phyloP scores from a whole-genome alignment of 2,113 vertebrate genomes.

The Shinisaurus crocodilurus region DNA sequence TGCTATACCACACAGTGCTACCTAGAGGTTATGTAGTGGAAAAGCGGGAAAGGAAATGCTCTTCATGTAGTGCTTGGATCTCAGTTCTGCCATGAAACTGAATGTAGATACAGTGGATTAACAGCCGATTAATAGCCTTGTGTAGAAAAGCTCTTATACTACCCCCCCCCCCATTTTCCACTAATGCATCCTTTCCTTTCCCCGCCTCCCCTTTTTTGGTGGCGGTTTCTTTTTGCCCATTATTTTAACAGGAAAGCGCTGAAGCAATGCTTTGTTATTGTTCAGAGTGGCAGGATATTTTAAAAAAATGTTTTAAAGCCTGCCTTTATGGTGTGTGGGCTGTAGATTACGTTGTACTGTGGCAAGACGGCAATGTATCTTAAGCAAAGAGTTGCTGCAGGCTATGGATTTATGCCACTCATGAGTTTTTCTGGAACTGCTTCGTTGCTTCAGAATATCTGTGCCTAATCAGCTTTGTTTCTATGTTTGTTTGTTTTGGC shows the following conservation, averaged over 20 bases:
- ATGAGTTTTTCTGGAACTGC: conserved; percentile 24
- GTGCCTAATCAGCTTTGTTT: background rate
- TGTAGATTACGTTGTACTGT: conserved; percentile 44
- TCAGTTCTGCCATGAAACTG: too few relatives aligned
- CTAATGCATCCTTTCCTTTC: background rate
- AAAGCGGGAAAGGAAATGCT: too few relatives aligned
- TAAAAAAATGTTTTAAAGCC: conserved; percentile 36
- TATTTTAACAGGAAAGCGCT: background rate
- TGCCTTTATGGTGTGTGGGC: conserved; percentile 26
- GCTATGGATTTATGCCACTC: conserved; percentile 48
- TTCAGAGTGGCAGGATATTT: conserved; percentile 22
- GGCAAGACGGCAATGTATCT: conserved; percentile 66
- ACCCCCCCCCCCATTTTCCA: background rate
- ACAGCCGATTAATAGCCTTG: too few relatives aligned
- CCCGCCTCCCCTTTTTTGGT: too few relatives aligned
- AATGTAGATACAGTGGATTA: too few relatives aligned
- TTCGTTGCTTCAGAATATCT: conserved; percentile 38
- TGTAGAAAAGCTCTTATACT: background rate
- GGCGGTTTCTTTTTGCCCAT: too few relatives aligned
- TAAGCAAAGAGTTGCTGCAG: conserved; percentile 35
- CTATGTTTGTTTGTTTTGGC: background rate
- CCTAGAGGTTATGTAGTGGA: too few relatives aligned
- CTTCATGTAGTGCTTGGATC: too few relatives aligned
- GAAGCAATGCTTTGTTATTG: background rate
- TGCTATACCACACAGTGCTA: too few relatives aligned